These are phyloP conservation scores for Propithecus coquereli DNA, from an alignment of 2,113 vertebrate species.

Conservation along the genomic window DNA sequence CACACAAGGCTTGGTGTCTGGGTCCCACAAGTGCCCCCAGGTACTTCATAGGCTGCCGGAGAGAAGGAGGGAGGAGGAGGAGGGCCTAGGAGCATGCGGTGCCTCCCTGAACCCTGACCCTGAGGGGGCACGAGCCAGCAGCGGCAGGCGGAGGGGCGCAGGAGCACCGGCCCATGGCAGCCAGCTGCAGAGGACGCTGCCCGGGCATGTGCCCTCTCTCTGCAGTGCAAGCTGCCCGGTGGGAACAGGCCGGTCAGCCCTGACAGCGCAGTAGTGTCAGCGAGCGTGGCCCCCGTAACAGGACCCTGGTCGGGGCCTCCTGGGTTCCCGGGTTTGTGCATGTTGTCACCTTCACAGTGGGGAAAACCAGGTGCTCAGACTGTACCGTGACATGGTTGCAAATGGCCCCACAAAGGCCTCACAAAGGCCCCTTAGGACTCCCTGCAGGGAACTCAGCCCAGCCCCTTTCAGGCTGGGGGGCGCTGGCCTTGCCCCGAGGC, in stretches of 20 bases:
- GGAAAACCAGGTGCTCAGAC: not conserved
- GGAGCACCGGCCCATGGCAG: not conserved
- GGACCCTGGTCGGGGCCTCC: not conserved
- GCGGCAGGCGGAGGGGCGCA: not conserved
- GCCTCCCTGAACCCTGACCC: slow-evolving; percentile 23
- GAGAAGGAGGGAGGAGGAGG: too few species aligned
- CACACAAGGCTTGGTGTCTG: not conserved
- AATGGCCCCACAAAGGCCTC: not conserved
- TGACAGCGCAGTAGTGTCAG: rapidly evolving
- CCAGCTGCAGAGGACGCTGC: slow-evolving; percentile 20
- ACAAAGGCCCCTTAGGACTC: not conserved
- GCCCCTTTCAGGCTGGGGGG: not conserved
- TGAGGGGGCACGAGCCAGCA: not conserved
- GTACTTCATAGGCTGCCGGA: rapidly evolving
- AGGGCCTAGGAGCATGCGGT: not conserved
- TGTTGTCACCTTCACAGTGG: not conserved
- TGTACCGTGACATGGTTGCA: not conserved
- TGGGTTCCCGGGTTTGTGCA: rapidly evolving
- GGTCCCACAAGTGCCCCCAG: not conserved
- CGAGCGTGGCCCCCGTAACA: rapidly evolving
- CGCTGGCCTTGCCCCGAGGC: not conserved
- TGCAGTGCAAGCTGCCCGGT: rapidly evolving
- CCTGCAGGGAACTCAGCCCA: not conserved
- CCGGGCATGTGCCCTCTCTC: slow-evolving; percentile 65
- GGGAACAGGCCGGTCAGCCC: rapidly evolving